Evolutionary conservation across 2,113 vertebrate genomes (phyloP).

Genomic region (Crocuta crocuta): DNA sequence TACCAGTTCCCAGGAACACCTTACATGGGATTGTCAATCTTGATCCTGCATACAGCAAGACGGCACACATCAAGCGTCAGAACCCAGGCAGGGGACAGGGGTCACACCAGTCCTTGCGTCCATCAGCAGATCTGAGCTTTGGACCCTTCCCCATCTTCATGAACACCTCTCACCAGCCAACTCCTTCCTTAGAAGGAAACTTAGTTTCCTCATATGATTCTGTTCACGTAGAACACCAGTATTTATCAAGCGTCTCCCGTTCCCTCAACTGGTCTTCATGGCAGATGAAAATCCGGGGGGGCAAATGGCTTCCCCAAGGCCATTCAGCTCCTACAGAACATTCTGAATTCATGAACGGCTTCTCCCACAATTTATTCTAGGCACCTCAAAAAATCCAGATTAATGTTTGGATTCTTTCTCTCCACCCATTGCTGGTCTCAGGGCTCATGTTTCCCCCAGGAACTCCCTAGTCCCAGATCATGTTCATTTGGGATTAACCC

Average conservation of each 20-base stretch:
- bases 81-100: not conserved
- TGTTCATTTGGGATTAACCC: not conserved
- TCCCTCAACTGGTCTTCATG: not conserved
- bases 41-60: constrained; percentile 83
- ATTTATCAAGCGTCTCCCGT: not conserved
- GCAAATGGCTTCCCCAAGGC: not conserved
- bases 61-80: not conserved
- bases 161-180: not conserved
- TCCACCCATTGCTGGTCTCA: not conserved
- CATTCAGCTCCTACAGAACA: not conserved
- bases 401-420: not conserved
- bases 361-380: not conserved
- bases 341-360: not conserved
- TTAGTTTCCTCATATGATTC: not conserved
- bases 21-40: constrained; percentile 87
- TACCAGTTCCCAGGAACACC: constrained; percentile 84
- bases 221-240: not conserved
- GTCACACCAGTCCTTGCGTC: not conserved
- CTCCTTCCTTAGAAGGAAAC: not conserved
- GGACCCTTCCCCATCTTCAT: not conserved
- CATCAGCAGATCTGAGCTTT: not conserved
- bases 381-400: not conserved
- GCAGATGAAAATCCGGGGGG: not conserved
- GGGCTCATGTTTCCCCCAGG: not conserved
- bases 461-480: not conserved